A percentile compares a stretch with the other conserved stretches of the same genome.
Evolutionary conservation across 2,888 invertebrate genomes (phyloP).

Genomic region (Perizoma affinitatum): DNA sequence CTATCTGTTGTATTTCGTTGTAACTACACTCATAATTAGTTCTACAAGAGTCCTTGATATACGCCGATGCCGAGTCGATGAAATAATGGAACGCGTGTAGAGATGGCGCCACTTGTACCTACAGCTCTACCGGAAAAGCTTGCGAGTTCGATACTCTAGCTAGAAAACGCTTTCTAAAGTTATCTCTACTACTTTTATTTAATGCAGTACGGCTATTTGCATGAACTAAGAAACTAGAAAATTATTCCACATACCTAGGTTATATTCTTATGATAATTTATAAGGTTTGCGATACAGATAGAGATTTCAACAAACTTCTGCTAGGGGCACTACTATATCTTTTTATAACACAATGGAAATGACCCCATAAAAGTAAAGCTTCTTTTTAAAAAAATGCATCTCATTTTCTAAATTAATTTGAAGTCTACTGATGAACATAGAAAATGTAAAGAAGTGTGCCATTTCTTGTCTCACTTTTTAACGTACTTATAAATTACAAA

Average conservation of each 20-base stretch:
- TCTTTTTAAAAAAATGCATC: too few relatives aligned
- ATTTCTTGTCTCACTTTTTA: too few relatives aligned
- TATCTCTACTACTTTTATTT: conserved; percentile 13
- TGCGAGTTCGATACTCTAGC: conserved; percentile 16
- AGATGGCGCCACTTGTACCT: conserved; percentile 29
- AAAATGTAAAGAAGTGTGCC: too few relatives aligned
- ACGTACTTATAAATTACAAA: too few relatives aligned
- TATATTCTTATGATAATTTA: too few relatives aligned
- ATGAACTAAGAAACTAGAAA: conserved; percentile 17
- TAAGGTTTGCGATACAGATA: too few relatives aligned
- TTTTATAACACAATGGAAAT: too few relatives aligned
- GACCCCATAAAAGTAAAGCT: too few relatives aligned
- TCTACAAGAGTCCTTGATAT: neutral
- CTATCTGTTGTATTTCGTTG: conserved; percentile 25
- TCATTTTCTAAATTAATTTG: too few relatives aligned
- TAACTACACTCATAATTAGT: conserved; percentile 15
- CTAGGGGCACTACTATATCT: too few relatives aligned
- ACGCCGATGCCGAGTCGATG: conserved; percentile 7
- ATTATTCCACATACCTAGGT: neutral
- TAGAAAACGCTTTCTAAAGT: conserved; percentile 30
- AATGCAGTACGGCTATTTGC: conserved; percentile 26
- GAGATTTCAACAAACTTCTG: too few relatives aligned
- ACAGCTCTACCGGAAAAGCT: conserved; percentile 22
- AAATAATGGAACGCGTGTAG: conserved; percentile 4
- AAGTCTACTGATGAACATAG: too few relatives aligned